Conservation (phyloP, 1,140 invertebrate genomes). For the Drosophila littoralis region DNA sequence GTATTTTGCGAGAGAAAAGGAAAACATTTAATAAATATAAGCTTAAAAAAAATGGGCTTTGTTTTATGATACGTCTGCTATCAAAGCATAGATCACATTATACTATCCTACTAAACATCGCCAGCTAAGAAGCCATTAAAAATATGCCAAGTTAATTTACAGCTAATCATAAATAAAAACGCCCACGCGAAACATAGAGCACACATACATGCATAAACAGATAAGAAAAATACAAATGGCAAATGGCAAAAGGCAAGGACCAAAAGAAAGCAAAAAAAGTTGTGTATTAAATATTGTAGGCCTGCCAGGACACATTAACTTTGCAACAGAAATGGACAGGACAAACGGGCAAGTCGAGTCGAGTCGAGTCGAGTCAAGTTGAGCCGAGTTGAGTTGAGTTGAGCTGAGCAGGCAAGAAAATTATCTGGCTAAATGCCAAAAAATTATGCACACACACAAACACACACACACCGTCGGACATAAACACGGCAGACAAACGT, state of each 20-base stretch:
- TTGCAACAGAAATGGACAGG: slow-evolving; percentile 49
- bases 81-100: background rate
- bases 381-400: slow-evolving; percentile 26
- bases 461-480: slow-evolving; percentile 25
- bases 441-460: slow-evolving; percentile 57
- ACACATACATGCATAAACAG: slow-evolving; percentile 3
- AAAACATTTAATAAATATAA: too few relatives aligned
- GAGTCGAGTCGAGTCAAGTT: slow-evolving; percentile 29
- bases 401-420: slow-evolving; percentile 59
- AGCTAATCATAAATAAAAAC: slow-evolving; percentile 45
- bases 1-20: too few relatives aligned
- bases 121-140: slow-evolving; percentile 32
- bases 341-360: slow-evolving; percentile 34
- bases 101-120: background rate
- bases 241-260: slow-evolving; percentile 23
- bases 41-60: too few relatives aligned
- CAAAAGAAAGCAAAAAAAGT: slow-evolving; percentile 2
- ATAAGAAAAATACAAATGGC: slow-evolving; percentile 24
- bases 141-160: slow-evolving; percentile 32
- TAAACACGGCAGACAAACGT: slow-evolving; percentile 42
- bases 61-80: background rate
- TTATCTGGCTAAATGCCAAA: slow-evolving; percentile 65
- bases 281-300: slow-evolving; percentile 54
- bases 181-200: slow-evolving; percentile 8
- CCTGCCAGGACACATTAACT: slow-evolving; percentile 57